Evolutionary conservation across 2,888 invertebrate species (phyloP), one percentile per base, ranked within the genome.

Genomic region (Eupeodes luniger): DNA sequence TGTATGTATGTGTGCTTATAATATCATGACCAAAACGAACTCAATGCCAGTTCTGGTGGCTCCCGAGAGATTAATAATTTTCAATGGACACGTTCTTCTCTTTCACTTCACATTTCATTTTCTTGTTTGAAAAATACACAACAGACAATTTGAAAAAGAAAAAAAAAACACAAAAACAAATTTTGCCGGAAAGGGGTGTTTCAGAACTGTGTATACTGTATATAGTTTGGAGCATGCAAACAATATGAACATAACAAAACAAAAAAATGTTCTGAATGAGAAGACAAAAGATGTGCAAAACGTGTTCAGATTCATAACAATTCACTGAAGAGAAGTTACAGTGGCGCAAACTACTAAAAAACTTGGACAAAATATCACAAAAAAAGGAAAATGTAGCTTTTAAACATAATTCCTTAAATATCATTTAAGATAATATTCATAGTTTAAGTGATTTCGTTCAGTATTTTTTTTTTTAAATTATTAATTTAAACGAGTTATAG

Each of bases 51-150:
- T 88, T 27, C 6, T 40, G 40, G 6, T 40, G 85, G 66, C 78
- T 85, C 85, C 85, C 78, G 64, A 85, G 88, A 77, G 88, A 88
- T 88, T 88, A 85, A 88, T 88, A 88, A 85, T 88, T 88, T 88
- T 77, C 85, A 88, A 85, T 88, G 78, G 88, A 88, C 88, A 85
- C 85, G 88, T 88, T 81, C 87, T 69, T 47, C 59, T 72, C 72
- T 72, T 72, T 70, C 36, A 53, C 81, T 69, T 81, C 81, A 78
- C 88, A 88, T 88, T 88, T 88, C 88, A 88, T 81, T 81, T 85
- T 88, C 78, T 78, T 70, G 85, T 78, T 81, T 85, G 85, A 84
- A 74, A 78, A 81, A 81, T 40, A 75, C 77, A 85, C 49, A 66
- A 49, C 66, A 66, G 66, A 66, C 81, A 81, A 27, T 27, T 3